Evolutionary conservation across 2,113 vertebrate species (phyloP), one percentile per base, ranked within the genome.

Genomic region (Cochlearius cochlearius): DNA sequence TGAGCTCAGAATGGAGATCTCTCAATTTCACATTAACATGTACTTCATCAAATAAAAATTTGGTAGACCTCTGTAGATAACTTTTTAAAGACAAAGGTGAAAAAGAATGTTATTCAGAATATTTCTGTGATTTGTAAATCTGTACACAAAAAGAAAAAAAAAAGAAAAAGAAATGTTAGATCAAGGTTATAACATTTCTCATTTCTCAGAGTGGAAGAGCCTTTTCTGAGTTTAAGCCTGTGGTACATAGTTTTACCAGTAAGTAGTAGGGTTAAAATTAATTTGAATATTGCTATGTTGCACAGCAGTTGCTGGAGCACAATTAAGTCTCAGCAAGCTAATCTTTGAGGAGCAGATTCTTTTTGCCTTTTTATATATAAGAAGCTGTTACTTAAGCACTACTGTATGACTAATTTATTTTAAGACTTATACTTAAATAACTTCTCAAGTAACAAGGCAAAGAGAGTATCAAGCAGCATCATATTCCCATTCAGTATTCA

Each of bases 291-390:
- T 83, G 38, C 50, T 77, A 5, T 66, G 47, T 71, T 74, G 29
- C 82, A 50, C 38, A 82, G 78, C 79, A 75, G 83, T 14, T 10
- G 0, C 58, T 88, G 79, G 52, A 95, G 32, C n/a, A 88, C 62
- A 79, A 79, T 94, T 88, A 92, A 68, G 71, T 72, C 58, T 86
- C 86, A 90, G 62, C 60, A 63, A 89, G 39, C 71, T 94, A 92
- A 90, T 95, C 89, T 94, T 60, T 41, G 43, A 59, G 34, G 18
- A 92, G 29, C 38, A 88, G 52, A 75, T 94, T 94, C 56, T 75
- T 82, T 87, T 83, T 72, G 75, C 82, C 71, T 82, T 78, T 38
- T 92, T 86, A 41, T 58, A 75, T 71, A 21, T 82, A 92, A 72
- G 79, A 86, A 79, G 58, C 30, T 82, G 82, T 63, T 95, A 72